These are phyloP conservation scores for Mycetomoellerius zeteki DNA, from an alignment of 1,140 invertebrate genomes.

Conservation along the genomic window DNA sequence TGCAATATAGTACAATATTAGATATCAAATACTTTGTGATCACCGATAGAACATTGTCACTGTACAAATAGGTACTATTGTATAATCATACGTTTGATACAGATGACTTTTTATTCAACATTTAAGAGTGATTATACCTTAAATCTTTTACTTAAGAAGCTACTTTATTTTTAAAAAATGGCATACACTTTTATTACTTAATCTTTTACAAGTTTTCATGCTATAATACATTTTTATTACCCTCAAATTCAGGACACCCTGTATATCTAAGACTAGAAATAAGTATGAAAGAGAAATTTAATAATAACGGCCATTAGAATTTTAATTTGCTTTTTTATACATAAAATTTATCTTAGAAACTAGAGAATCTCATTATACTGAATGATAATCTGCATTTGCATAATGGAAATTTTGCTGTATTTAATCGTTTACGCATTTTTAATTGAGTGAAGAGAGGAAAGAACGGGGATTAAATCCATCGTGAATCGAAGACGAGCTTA, in stretches of 20 bases:
- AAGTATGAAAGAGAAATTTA: neutral
- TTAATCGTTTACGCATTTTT: conserved; percentile 56
- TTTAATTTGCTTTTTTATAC: conserved; percentile 22
- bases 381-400: conserved; percentile 44
- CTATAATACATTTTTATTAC: neutral
- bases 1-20: too few relatives aligned
- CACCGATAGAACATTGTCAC: too few relatives aligned
- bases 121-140: too few relatives aligned
- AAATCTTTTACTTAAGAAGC: too few relatives aligned
- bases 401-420: conserved; percentile 42
- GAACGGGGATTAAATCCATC: conserved; percentile 51
- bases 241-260: too few relatives aligned
- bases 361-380: neutral
- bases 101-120: too few relatives aligned
- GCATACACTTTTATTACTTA: too few relatives aligned
- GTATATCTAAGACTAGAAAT: neutral
- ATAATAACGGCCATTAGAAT: conserved; percentile 16
- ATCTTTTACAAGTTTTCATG: neutral
- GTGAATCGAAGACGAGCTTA: conserved; percentile 51
- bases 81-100: too few relatives aligned
- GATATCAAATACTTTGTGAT: too few relatives aligned
- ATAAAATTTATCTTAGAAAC: conserved; percentile 17
- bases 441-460: conserved; percentile 16
- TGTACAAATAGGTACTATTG: too few relatives aligned
- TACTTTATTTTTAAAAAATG: too few relatives aligned